A percentile compares a stretch with the other conserved stretches of the same genome.
Evolutionary conservation across 2,797 vertebrate species (phyloP).

Genomic region (Urocyon cinereoargenteus): DNA sequence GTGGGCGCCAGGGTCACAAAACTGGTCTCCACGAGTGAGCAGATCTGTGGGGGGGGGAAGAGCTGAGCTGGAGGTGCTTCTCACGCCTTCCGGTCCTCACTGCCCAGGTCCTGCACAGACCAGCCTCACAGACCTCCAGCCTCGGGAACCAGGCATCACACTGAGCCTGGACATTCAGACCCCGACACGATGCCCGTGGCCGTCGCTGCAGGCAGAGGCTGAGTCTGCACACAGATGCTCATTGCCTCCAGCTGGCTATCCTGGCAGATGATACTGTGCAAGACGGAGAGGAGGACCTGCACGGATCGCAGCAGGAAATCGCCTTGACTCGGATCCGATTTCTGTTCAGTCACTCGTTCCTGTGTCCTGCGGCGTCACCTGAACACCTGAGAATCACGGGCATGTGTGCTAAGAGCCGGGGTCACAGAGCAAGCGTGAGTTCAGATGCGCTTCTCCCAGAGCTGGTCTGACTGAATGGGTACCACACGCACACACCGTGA

Average conservation of each 20-base stretch:
- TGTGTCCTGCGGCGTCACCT: no score
- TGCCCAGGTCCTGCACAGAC: neutral
- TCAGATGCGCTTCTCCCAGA: neutral
- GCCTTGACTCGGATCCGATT: neutral
- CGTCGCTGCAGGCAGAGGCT: neutral
- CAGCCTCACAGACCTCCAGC: neutral
- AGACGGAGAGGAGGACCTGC: neutral
- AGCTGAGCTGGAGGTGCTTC: neutral
- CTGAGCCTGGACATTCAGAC: neutral
- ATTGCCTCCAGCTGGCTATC: neutral
- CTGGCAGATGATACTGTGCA: rapidly evolving
- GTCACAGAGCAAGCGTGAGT: neutral
- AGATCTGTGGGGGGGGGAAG: neutral
- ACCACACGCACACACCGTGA: rapidly evolving
- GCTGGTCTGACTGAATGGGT: neutral
- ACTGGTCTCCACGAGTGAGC: no score
- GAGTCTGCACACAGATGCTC: neutral
- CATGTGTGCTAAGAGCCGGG: rapidly evolving
- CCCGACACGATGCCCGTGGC: neutral
- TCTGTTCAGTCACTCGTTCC: neutral
- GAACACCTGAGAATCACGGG: neutral
- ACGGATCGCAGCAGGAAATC: neutral
- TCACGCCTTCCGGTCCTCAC: neutral
- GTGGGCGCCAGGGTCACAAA: neutral
- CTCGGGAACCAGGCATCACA: no score